Conservation (phyloP, 2,888 invertebrate genomes). For the Ichneumoninae sp. region DNA sequence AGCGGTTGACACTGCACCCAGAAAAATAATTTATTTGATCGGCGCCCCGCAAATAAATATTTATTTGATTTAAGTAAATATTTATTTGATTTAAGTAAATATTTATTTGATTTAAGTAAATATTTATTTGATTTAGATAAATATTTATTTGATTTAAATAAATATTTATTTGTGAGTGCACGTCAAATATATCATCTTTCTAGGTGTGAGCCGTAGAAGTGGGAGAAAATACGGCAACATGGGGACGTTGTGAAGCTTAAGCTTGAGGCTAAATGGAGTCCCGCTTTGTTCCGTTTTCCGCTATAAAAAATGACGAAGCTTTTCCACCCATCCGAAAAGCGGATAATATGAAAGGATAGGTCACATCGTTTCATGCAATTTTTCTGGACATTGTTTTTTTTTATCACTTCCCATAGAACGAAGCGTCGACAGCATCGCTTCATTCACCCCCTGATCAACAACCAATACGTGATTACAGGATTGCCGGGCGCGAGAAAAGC, state of each 20-base stretch:
- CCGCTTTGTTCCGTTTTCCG: background rate
- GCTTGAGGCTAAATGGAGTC: background rate
- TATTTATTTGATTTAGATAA: too few relatives aligned
- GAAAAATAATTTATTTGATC: too few relatives aligned
- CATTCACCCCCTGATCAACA: background rate
- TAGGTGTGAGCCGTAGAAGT: background rate
- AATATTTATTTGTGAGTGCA: too few relatives aligned
- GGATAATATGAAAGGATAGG: constrained; percentile 7
- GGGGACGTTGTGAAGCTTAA: background rate
- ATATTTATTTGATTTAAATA: too few relatives aligned
- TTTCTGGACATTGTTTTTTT: constrained; percentile 17
- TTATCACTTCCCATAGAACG: background rate
- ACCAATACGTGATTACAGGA: constrained; percentile 32
- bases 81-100: too few relatives aligned
- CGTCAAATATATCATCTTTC: too few relatives aligned
- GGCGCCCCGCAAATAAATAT: too few relatives aligned
- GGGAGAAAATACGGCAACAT: background rate
- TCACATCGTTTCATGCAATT: constrained; percentile 3
- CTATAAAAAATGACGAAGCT: background rate
- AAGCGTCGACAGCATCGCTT: constrained; percentile 9
- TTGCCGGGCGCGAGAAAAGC: background rate
- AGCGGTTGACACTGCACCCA: background rate
- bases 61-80: too few relatives aligned
- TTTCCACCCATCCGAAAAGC: background rate
- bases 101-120: too few relatives aligned